Evolutionary conservation across 2,113 vertebrate genomes (phyloP).

Genomic region (Platysternon megacephalum): DNA sequence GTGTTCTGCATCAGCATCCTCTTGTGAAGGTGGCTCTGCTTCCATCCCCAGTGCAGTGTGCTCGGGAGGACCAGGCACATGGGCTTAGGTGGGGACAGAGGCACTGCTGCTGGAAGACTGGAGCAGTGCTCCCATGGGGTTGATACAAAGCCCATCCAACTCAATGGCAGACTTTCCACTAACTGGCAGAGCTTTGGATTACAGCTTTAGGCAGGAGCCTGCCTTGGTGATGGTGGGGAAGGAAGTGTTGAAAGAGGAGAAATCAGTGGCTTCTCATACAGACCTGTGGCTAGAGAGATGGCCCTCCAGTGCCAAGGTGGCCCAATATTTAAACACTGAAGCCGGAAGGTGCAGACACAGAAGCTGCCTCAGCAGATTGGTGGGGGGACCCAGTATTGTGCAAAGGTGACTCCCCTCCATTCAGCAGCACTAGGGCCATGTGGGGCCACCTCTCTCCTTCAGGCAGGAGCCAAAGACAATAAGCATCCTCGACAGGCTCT

Average conservation of each 20-base stretch:
- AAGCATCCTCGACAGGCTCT: neutral
- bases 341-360: neutral
- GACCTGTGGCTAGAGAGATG: neutral
- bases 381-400: neutral
- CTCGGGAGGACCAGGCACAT: accelerated
- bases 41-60: neutral
- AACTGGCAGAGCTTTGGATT: neutral
- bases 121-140: neutral
- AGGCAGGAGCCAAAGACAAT: neutral
- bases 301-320: neutral
- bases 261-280: neutral
- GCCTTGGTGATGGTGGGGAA: neutral
- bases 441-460: neutral
- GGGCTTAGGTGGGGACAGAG: neutral
- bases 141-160: neutral
- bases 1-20: neutral
- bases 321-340: neutral
- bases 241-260: neutral
- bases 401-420: neutral
- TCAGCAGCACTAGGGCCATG: neutral
- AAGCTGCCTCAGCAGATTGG: neutral
- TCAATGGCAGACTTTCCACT: neutral
- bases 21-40: neutral
- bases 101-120: neutral
- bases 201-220: neutral